Evolutionary conservation across 2,113 vertebrate genomes (phyloP).

Genomic region (Empidonax traillii): DNA sequence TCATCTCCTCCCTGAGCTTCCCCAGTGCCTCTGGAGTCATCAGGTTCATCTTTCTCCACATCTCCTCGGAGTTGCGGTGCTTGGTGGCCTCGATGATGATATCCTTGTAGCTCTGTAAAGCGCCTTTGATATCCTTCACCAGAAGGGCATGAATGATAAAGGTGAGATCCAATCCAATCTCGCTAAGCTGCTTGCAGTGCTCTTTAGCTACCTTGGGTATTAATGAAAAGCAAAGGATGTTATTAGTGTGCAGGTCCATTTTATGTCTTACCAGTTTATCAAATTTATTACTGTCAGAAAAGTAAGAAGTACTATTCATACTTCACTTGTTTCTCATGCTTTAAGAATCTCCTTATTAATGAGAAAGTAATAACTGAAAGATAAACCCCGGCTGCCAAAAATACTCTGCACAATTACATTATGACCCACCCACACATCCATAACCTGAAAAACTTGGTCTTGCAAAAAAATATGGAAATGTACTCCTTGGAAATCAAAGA

Average conservation of each 20-base stretch:
- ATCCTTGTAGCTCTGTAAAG: slow-evolving; percentile 93
- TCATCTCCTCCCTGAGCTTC: slow-evolving; percentile 96
- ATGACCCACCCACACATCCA: not conserved
- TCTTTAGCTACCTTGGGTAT: slow-evolving; percentile 89
- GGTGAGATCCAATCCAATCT: slow-evolving; percentile 95
- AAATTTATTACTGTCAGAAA: not conserved
- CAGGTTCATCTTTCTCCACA: slow-evolving; percentile 97
- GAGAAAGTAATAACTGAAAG: not conserved
- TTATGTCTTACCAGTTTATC: not conserved
- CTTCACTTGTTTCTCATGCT: not conserved
- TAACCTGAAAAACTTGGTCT: not conserved
- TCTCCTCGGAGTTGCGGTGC: slow-evolving; percentile 97
- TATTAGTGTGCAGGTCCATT: not conserved
- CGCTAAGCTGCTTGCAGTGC: slow-evolving; percentile 92
- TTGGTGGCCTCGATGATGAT: slow-evolving; percentile 98
- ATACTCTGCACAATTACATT: not conserved
- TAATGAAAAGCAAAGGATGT: not conserved
- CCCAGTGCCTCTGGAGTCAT: slow-evolving; percentile 95
- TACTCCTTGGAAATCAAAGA: not conserved
- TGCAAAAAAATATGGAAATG: not conserved
- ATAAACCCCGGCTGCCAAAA: not conserved
- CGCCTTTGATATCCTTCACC: slow-evolving; percentile 91
- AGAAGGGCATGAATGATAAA: slow-evolving; percentile 93
- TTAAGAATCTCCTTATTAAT: not conserved
- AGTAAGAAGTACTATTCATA: fast-evolving